Evolutionary conservation across 2,113 vertebrate genomes (phyloP).

Genomic region (Quiscalus mexicanus): DNA sequence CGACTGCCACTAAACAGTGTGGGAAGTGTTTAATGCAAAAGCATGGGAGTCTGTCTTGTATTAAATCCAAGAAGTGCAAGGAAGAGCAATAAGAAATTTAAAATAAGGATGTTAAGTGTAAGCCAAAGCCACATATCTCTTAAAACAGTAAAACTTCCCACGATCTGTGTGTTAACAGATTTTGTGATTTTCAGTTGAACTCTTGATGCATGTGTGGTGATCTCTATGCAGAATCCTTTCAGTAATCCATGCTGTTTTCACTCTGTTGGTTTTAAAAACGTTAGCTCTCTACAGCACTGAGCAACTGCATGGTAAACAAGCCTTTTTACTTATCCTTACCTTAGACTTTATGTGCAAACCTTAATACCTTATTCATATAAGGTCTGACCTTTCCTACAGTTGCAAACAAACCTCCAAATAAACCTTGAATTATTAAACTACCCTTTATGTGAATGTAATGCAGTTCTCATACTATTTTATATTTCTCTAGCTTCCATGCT

Average conservation of each 20-base stretch:
- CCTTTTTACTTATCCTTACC: constrained; percentile 39
- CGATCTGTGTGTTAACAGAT: background rate
- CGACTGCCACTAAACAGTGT: background rate
- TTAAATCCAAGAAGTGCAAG: background rate
- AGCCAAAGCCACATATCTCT: background rate
- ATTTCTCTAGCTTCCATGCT: background rate
- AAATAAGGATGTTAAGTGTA: background rate
- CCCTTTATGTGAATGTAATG: constrained; percentile 28
- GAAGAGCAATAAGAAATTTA: background rate
- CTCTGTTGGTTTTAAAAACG: background rate
- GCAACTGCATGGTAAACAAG: constrained; percentile 22
- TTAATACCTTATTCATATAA: constrained; percentile 57
- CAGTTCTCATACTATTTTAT: background rate
- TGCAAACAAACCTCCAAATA: constrained; percentile 49
- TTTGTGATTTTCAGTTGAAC: background rate
- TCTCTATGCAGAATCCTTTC: background rate
- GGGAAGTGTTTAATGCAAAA: background rate
- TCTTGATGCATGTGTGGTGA: background rate
- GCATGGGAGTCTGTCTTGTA: background rate
- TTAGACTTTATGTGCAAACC: constrained; percentile 25
- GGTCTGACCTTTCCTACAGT: constrained; percentile 49
- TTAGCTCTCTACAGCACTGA: background rate
- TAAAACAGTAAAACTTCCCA: constrained; percentile 1
- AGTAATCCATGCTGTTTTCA: background rate
- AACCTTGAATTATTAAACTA: constrained; percentile 61